These are phyloP conservation scores for Micromys minutus DNA, from an alignment of 2,113 vertebrate species.

Conservation along the genomic window DNA sequence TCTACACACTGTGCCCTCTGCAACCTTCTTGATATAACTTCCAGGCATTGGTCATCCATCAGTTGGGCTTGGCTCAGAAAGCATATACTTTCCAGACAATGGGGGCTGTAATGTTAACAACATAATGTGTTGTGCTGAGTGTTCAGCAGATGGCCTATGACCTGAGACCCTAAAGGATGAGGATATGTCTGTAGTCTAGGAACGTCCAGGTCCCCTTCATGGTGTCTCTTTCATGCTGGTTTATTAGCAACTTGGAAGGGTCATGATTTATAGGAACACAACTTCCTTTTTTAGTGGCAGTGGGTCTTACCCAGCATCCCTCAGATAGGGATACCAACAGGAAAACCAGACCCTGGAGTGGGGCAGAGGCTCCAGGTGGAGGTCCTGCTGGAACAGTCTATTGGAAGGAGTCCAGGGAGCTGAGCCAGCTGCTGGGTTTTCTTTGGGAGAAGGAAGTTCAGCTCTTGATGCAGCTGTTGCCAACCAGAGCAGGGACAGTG, in stretches of 20 bases:
- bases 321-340: neutral
- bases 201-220: neutral
- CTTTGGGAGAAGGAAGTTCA: slow-evolving; percentile 71
- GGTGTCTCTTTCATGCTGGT: neutral
- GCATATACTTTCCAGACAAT: neutral
- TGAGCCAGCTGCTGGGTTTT: slow-evolving; percentile 62
- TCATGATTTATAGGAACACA: neutral
- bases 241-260: neutral
- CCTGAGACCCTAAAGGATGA: neutral
- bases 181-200: neutral
- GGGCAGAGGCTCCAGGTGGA: neutral
- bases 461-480: slow-evolving; percentile 44
- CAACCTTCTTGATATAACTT: neutral
- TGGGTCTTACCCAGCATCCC: neutral
- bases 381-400: neutral
- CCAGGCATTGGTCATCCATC: neutral
- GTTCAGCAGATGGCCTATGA: neutral
- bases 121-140: neutral
- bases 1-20: neutral
- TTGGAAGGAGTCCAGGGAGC: slow-evolving; percentile 35
- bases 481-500: slow-evolving; percentile 39
- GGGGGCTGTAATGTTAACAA: neutral
- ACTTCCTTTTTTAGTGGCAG: neutral
- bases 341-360: neutral
- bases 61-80: neutral